These are phyloP conservation scores for Polia nebulosa DNA, from an alignment of 2,888 invertebrate genomes.

Conservation along the genomic window DNA sequence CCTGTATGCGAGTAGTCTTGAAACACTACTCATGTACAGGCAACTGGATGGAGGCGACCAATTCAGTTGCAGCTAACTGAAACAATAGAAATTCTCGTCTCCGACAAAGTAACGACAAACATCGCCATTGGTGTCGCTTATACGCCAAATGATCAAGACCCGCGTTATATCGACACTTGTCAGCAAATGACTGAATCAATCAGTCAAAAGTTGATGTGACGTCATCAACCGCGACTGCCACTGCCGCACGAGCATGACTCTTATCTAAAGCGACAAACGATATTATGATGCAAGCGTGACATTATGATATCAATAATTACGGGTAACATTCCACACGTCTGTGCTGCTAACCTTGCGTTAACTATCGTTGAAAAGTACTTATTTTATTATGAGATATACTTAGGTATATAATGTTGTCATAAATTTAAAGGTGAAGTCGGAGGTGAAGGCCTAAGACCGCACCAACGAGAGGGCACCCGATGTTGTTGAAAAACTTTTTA, in stretches of 20 bases:
- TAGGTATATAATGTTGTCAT: no score
- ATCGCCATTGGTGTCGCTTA: background rate
- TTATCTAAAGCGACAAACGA: background rate
- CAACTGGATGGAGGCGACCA: no score
- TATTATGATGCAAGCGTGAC: background rate
- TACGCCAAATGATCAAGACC: background rate
- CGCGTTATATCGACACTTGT: background rate
- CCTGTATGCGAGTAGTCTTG: background rate
- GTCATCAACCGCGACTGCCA: background rate
- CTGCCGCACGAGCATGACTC: background rate
- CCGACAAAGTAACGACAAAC: background rate
- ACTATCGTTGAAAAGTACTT: no score
- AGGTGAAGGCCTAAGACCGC: no score
- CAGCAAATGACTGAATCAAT: conserved; percentile 17
- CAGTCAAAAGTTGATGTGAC: conserved; percentile 30
- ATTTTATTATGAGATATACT: no score
- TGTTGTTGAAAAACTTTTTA: no score
- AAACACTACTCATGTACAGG: no score
- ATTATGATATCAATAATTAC: background rate
- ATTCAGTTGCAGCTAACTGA: no score
- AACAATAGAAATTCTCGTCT: background rate
- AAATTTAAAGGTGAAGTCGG: no score
- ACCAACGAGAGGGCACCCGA: no score
- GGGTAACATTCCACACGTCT: background rate
- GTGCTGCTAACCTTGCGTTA: no score